phyloP scores from a whole-genome alignment of 2,113 vertebrate genomes.

The Tricholaema leucomelas region DNA sequence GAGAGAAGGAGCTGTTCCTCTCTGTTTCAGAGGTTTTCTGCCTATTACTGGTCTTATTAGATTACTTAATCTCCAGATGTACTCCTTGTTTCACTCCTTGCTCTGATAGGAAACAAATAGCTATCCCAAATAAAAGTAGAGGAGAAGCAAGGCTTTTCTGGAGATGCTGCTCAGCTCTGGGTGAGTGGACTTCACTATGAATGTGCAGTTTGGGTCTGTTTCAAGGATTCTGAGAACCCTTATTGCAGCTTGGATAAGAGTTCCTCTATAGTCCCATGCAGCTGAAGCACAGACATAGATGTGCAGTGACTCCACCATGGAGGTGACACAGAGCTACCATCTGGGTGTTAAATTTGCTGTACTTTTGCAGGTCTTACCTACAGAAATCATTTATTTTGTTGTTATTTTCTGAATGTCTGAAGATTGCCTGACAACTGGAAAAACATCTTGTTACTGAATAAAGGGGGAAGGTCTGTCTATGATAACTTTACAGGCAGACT shows the following conservation, averaged over 20 bases:
- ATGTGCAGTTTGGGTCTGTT: not conserved
- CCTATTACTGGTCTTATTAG: not conserved
- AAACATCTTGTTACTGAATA: not conserved
- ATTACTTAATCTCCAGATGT: not conserved
- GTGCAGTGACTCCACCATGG: not conserved
- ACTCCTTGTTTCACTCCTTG: not conserved
- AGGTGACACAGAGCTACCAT: not conserved
- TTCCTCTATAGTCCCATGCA: not conserved
- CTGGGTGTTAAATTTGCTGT: not conserved
- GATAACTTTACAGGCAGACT: not conserved
- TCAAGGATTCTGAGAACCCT: not conserved
- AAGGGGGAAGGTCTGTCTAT: not conserved
- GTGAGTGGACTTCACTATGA: not conserved
- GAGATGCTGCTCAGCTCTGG: not conserved
- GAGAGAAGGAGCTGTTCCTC: not conserved
- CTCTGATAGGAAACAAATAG: not conserved
- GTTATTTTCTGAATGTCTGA: not conserved
- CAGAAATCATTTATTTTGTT: not conserved
- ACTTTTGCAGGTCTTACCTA: not conserved
- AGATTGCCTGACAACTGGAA: not conserved
- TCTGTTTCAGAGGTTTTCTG: not conserved
- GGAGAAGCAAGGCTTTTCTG: not conserved
- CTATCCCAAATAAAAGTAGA: not conserved
- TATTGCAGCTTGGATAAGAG: not conserved
- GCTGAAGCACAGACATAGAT: not conserved